A percentile compares a stretch with the other conserved stretches of the same genome.
These are phyloP conservation scores for Mythimna pallens DNA, from an alignment of 2,888 invertebrate genomes.

Conservation along the genomic window DNA sequence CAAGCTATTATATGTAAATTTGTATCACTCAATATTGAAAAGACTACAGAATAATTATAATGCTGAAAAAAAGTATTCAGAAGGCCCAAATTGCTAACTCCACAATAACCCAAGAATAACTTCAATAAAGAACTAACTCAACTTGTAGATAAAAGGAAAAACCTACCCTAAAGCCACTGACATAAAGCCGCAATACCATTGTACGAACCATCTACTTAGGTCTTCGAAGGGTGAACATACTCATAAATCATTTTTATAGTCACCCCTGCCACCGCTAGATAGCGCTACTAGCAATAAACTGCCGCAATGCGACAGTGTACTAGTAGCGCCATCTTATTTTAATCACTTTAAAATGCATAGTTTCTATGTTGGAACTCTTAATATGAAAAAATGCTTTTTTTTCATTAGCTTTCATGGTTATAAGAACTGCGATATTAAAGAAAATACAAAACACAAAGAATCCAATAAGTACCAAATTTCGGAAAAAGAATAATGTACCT, in stretches of 20 bases:
- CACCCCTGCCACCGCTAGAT: conserved; percentile 23
- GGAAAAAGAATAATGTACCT: too few species aligned
- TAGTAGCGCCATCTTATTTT: conserved; percentile 28
- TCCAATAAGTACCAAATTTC: too few species aligned
- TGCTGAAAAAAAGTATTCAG: background rate
- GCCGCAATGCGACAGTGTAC: conserved; percentile 19
- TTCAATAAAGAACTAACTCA: background rate
- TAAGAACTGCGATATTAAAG: too few species aligned
- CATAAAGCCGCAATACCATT: conserved; percentile 11
- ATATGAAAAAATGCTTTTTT: too few species aligned
- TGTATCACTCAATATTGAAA: background rate
- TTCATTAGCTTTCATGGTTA: too few species aligned
- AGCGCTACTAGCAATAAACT: conserved; percentile 2
- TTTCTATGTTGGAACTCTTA: too few species aligned
- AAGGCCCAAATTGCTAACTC: background rate
- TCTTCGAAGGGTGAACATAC: conserved; percentile 2
- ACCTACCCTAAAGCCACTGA: background rate
- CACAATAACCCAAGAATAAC: background rate
- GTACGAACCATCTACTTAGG: conserved; percentile 9
- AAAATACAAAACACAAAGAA: too few species aligned
- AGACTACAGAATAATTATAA: background rate
- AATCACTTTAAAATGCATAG: too few species aligned
- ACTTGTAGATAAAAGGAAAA: background rate
- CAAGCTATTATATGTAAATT: background rate
- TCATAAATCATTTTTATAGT: conserved; percentile 49